A percentile compares a stretch with the other conserved stretches of the same genome.
Evolutionary conservation across 1,140 invertebrate genomes (phyloP).

Genomic region (Galendromus occidentalis): DNA sequence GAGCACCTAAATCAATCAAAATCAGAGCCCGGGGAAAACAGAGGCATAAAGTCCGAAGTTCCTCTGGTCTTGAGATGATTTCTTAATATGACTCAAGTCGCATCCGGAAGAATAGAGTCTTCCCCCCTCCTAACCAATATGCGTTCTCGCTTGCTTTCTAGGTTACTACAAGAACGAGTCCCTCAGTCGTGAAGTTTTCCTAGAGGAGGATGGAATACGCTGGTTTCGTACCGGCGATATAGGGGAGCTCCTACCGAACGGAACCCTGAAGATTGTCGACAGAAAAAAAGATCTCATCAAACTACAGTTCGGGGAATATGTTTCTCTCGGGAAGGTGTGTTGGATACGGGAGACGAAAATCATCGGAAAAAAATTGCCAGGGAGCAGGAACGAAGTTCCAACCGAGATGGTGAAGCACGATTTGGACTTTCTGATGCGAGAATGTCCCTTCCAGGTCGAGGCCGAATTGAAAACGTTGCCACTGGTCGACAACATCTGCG

Average conservation of each 20-base stretch:
- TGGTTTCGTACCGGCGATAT: conserved; percentile 20
- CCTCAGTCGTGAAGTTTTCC: conserved; percentile 14
- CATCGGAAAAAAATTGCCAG: no score
- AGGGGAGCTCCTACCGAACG: conserved; percentile 18
- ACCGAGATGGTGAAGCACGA: no score
- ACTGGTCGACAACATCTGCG: conserved; percentile 35
- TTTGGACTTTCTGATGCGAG: no score
- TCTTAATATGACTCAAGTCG: no score
- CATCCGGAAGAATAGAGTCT: no score
- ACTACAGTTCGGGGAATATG: conserved; percentile 35
- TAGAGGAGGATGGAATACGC: conserved; percentile 13
- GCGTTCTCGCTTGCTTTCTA: background rate
- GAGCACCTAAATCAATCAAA: no score
- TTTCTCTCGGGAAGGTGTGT: conserved; percentile 20
- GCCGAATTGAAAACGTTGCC: conserved; percentile 31
- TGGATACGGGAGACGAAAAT: no score
- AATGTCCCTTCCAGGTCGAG: conserved; percentile 22
- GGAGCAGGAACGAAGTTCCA: no score
- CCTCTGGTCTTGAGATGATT: no score
- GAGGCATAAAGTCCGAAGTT: no score
- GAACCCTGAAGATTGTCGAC: conserved; percentile 19
- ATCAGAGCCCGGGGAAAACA: no score
- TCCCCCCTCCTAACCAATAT: no score
- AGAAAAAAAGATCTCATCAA: conserved; percentile 38
- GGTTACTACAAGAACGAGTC: conserved; percentile 15